Base-by-base conservation (phyloP, 2,797 vertebrate genomes). In the Babyrousa celebensis region DNA sequence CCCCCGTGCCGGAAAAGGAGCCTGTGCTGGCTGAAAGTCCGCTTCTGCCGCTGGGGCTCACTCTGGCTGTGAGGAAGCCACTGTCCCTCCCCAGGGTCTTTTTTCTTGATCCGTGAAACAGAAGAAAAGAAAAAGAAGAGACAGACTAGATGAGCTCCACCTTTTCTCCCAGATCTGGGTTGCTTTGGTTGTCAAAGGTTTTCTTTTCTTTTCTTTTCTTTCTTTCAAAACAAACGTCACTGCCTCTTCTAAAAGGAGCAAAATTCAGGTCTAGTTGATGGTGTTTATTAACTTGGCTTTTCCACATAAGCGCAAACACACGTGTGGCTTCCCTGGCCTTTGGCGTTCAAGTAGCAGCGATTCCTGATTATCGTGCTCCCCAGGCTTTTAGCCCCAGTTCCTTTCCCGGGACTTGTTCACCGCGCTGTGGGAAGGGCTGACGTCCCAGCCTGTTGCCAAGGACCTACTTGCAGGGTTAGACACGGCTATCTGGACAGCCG, bases 141-240 rank as follows among this genome's bases (percentile, higher is more conserved):
- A 27, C 15, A 60, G 8, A 16, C 23, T n/a, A 17, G 54, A 60
- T 14, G 11, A 94, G 63, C 85, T 67, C 4, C 32, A 67, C 0
- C 25, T 86, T 84, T 93, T 65, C 71, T 74, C 71, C 32, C 20
- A 60, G 68, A 68, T 70, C 68, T 95, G 70, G 95, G 78, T 94
- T 82, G 63, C 32, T 97, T 62, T 95, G 79, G 21, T 84, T 65
- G 18, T 94, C 79, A 88, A 12, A 96, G 93, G 54, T 80, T 10
- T 48, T 10, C 43, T 10, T 48, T 48, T 48, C 43, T 48, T 48
- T 48, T 9, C 63, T 20, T 54, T 65, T 82, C 68, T n/a, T 52
- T 70, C 65, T 67, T 21, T 40, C 43, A 7, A 78, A 86, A 70
- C 23, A 88, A 40, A 70, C 78, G 85, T 96, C 23, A n/a, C 56